Evolutionary conservation across 2,113 vertebrate genomes (phyloP).

Genomic region (Eudorcas thomsonii): DNA sequence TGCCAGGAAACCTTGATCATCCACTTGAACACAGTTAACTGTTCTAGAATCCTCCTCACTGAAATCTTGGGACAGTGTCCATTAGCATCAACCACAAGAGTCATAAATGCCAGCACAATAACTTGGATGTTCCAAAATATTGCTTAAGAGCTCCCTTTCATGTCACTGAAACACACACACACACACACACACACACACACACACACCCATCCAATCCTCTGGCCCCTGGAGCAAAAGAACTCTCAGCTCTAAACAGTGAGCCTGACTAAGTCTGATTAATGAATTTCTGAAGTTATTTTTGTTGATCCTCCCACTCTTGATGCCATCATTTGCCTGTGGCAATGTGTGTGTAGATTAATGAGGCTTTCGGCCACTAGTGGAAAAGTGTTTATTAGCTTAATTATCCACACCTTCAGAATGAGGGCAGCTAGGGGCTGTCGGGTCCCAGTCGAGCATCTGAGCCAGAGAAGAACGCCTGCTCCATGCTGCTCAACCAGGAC

Average conservation of each 20-base stretch:
- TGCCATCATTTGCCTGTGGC: slow-evolving; percentile 54
- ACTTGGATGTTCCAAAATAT: slow-evolving; percentile 49
- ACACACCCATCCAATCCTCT: neutral
- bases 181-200: neutral
- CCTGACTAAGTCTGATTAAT: slow-evolving; percentile 59
- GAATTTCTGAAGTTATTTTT: slow-evolving; percentile 64
- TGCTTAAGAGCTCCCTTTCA: slow-evolving; percentile 55
- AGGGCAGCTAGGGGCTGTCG: neutral
- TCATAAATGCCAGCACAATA: slow-evolving; percentile 31
- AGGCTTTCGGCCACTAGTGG: slow-evolving; percentile 54
- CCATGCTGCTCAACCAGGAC: rapidly evolving
- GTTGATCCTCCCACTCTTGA: slow-evolving; percentile 50
- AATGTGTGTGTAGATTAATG: slow-evolving; percentile 51
- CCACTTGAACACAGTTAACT: neutral
- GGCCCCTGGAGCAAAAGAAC: slow-evolving; percentile 32
- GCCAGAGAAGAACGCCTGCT: rapidly evolving
- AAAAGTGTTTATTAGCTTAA: slow-evolving; percentile 68
- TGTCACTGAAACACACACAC: neutral
- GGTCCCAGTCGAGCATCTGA: neutral
- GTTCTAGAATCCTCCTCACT: neutral
- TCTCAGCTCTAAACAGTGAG: neutral
- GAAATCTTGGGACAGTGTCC: neutral
- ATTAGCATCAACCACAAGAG: neutral
- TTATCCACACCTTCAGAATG: slow-evolving; percentile 57
- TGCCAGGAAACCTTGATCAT: neutral